A percentile compares a stretch with the other conserved stretches of the same genome.
These are phyloP conservation scores for Drosophila elegans DNA, from an alignment of 1,140 invertebrate genomes.

Conservation along the genomic window DNA sequence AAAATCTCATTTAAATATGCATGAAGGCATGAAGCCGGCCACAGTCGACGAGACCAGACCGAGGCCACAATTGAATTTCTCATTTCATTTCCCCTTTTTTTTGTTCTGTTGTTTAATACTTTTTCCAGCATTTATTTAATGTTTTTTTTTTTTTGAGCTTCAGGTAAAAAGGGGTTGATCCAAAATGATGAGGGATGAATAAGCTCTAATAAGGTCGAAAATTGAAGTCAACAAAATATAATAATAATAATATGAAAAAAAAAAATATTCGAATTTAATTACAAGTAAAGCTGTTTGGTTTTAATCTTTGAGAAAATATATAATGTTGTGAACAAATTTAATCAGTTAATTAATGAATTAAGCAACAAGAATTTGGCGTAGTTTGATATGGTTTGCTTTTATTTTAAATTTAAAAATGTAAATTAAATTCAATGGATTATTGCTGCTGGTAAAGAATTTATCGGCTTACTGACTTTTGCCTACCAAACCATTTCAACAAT, in stretches of 20 bases:
- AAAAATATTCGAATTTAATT: too few species aligned
- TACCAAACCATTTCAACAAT: background rate
- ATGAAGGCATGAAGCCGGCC: slow-evolving; percentile 59
- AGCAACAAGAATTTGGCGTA: too few species aligned
- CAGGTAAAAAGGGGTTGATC: slow-evolving; percentile 13
- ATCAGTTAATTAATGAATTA: too few species aligned
- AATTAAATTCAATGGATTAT: too few species aligned
- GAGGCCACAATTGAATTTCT: slow-evolving; percentile 46
- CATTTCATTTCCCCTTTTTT: slow-evolving; percentile 36
- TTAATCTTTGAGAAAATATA: too few species aligned
- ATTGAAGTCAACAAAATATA: too few species aligned
- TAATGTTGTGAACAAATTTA: too few species aligned
- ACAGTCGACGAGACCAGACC: slow-evolving; percentile 9
- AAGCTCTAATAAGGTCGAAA: background rate
- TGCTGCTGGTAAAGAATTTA: too few species aligned
- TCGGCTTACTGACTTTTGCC: background rate
- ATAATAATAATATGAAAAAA: too few species aligned
- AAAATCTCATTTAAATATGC: slow-evolving; percentile 81
- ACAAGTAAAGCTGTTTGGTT: too few species aligned
- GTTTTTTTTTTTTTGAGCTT: slow-evolving; percentile 8
- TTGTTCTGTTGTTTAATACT: slow-evolving; percentile 7
- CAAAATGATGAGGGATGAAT: background rate
- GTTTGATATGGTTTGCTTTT: too few species aligned
- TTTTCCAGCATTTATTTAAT: slow-evolving; percentile 20
- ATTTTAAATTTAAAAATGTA: too few species aligned